phyloP scores from a whole-genome alignment of 2,113 vertebrate genomes.

The Neodon shergylaensis region DNA sequence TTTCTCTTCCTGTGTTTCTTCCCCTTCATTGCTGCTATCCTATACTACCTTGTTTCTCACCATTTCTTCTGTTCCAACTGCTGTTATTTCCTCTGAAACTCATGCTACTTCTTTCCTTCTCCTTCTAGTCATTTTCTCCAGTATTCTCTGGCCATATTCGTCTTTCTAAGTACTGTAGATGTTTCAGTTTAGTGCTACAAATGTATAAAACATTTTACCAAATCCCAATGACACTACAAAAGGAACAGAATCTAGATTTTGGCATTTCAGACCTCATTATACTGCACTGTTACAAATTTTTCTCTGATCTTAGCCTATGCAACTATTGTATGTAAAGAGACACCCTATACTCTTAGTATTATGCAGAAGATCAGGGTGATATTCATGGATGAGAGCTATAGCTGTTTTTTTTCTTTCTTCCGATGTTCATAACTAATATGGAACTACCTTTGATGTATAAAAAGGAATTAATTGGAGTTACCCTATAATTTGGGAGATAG shows the following conservation, averaged over 20 bases:
- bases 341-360: background rate
- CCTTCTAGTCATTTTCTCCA: background rate
- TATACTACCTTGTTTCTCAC: background rate
- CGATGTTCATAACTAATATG: background rate
- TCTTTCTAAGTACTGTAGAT: background rate
- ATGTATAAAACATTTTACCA: background rate
- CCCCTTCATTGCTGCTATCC: too few relatives aligned
- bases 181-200: background rate
- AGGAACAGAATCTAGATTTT: background rate
- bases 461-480: too few relatives aligned
- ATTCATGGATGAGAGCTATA: background rate
- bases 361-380: background rate
- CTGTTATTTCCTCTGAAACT: background rate
- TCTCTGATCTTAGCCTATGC: background rate
- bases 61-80: background rate
- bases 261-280: background rate
- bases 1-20: too few relatives aligned
- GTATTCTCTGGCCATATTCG: background rate
- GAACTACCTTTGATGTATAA: background rate
- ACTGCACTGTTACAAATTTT: background rate
- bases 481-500: background rate
- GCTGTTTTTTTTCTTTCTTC: background rate
- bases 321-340: background rate
- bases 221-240: accelerated
- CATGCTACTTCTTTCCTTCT: accelerated